phyloP scores from a whole-genome alignment of 2,888 invertebrate genomes.

The Drosophila histrio region DNA sequence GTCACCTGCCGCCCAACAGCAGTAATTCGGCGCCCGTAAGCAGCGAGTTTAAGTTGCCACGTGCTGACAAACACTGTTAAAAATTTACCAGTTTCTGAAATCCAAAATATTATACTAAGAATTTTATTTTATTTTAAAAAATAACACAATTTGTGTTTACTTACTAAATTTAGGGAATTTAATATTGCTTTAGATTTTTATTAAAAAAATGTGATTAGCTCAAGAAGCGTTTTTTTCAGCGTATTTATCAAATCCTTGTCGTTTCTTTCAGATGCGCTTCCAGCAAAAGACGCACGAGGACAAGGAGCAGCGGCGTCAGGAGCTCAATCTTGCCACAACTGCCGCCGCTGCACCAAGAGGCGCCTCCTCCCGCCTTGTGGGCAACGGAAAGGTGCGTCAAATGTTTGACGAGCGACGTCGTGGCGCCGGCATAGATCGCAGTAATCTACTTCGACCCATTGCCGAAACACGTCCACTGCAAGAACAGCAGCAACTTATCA shows the following conservation, averaged over 20 bases:
- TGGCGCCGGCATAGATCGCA: conserved; percentile 91
- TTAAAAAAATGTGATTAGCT: no score
- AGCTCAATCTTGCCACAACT: conserved; percentile 84
- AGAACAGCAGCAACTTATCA: conserved; percentile 48
- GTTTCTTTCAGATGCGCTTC: conserved; percentile 88
- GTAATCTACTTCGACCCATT: conserved; percentile 92
- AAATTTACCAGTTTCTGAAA: no score
- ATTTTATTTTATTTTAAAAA: no score
- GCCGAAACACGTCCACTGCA: conserved; percentile 81
- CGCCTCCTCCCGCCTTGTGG: conserved; percentile 56
- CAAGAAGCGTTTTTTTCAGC: no score
- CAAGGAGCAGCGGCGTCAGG: conserved; percentile 90
- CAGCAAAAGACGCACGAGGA: conserved; percentile 93
- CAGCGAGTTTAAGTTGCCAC: no score
- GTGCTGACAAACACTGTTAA: no score
- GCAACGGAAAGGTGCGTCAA: conserved; percentile 88
- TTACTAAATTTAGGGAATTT: no score
- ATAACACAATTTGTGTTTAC: no score
- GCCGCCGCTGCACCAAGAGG: conserved; percentile 12
- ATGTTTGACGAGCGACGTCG: conserved; percentile 94
- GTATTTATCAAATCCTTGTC: not conserved
- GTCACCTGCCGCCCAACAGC: conserved; percentile 80
- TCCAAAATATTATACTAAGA: no score
- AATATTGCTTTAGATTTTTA: no score
- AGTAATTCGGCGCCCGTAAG: conserved; percentile 74